Percentiles rank a stretch among this genome's conserved stretches.
Conservation (phyloP, 2,797 vertebrate species). For the Gymnocypris eckloni region DNA sequence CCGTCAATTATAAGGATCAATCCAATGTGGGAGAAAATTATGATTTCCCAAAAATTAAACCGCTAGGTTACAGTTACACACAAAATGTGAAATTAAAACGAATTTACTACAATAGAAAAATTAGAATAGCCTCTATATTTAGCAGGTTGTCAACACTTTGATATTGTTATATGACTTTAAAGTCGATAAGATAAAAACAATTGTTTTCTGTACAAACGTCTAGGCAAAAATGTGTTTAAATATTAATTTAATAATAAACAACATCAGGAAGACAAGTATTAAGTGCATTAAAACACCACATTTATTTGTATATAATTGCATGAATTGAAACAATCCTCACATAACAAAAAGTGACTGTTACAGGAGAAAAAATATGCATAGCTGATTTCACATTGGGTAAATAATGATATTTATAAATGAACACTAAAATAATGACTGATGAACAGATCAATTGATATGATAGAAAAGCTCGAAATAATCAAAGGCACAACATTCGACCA, state of each 20-base stretch:
- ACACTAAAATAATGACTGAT: slow-evolving; percentile 39
- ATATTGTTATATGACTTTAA: not conserved
- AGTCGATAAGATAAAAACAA: not conserved
- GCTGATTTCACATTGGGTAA: slow-evolving; percentile 57
- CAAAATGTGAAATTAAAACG: not conserved
- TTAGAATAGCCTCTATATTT: not conserved
- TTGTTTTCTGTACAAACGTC: not conserved
- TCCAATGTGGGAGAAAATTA: not conserved
- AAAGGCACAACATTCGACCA: slow-evolving; percentile 36
- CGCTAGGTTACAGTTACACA: not conserved
- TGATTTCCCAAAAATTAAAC: not conserved
- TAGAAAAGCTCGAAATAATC: slow-evolving; percentile 35
- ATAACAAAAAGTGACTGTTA: slow-evolving; percentile 53
- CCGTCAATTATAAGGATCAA: not conserved
- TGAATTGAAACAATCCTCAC: slow-evolving; percentile 39
- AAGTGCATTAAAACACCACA: slow-evolving; percentile 46
- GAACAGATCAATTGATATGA: slow-evolving; percentile 21
- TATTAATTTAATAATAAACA: not conserved
- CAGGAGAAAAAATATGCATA: slow-evolving; percentile 41
- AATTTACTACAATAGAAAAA: not conserved
- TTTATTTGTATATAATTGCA: slow-evolving; percentile 58
- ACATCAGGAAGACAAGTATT: not conserved
- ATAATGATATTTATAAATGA: slow-evolving; percentile 37
- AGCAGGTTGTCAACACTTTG: not conserved
- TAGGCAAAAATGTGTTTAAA: not conserved